Conservation (phyloP, 2,888 invertebrate genomes). For the Allolobophora icterica region DNA sequence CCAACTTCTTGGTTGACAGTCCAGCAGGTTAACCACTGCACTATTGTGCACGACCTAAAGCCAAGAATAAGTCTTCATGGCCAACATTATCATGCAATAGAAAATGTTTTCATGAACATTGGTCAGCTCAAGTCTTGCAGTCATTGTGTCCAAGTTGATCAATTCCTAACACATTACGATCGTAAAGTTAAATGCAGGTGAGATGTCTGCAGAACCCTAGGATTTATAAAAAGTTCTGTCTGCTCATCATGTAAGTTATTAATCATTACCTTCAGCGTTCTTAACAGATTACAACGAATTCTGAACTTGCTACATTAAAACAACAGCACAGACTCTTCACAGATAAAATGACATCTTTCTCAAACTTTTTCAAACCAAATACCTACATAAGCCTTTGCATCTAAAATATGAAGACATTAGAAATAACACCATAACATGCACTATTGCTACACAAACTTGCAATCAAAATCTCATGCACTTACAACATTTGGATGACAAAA, state of each 20-base stretch:
- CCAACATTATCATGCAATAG: background rate
- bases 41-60: background rate
- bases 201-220: background rate
- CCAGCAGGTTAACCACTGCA: background rate
- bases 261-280: background rate
- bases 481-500: background rate
- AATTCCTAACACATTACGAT: background rate
- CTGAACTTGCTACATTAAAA: background rate
- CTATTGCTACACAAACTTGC: background rate
- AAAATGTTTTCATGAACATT: slow-evolving; percentile 12
- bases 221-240: background rate
- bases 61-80: background rate
- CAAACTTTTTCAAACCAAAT: background rate
- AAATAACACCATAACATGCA: background rate
- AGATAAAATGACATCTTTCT: background rate
- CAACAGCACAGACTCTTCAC: background rate
- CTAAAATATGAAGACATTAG: background rate
- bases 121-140: too few species aligned
- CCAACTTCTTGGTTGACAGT: background rate
- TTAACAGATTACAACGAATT: background rate
- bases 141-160: background rate
- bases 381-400: background rate
- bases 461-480: background rate
- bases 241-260: background rate
- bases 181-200: background rate